A percentile compares a stretch with the other conserved stretches of the same genome.
Evolutionary conservation across 2,113 vertebrate species (phyloP).

Genomic region (Pelecanus crispus): DNA sequence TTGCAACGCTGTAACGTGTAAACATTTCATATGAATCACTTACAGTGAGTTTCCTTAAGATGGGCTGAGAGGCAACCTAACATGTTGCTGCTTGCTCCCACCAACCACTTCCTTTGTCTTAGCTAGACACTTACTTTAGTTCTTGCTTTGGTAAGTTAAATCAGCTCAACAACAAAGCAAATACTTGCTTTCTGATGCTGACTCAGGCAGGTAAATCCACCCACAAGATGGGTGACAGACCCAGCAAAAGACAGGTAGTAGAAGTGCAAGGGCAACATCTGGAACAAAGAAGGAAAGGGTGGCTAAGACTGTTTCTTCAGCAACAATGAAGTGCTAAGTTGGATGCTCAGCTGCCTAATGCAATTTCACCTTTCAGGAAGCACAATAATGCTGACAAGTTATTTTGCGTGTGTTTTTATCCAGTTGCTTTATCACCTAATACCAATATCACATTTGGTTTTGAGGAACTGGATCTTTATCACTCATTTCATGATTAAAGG

Average conservation of each 20-base stretch:
- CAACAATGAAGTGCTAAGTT: not conserved
- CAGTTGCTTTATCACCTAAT: not conserved
- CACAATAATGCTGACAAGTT: not conserved
- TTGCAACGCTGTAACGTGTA: not conserved
- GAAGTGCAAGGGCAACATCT: not conserved
- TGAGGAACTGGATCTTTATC: not conserved
- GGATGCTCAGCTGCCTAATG: not conserved
- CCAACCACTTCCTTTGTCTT: not conserved
- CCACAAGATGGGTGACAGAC: not conserved
- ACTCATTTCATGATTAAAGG: not conserved
- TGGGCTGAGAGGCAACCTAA: not conserved
- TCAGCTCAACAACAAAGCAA: not conserved
- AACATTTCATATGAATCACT: not conserved
- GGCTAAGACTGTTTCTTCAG: not conserved
- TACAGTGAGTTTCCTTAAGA: not conserved
- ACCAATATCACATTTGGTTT: not conserved
- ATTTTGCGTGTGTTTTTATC: not conserved
- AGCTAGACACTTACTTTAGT: not conserved
- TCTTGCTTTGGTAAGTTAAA: not conserved
- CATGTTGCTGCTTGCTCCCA: not conserved
- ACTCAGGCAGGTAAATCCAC: not conserved
- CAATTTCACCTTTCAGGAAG: not conserved
- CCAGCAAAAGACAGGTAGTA: not conserved
- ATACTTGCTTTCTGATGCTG: not conserved
- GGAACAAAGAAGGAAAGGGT: not conserved